phyloP scores from a whole-genome alignment of 2,888 invertebrate genomes.

The Andrena praecox region DNA sequence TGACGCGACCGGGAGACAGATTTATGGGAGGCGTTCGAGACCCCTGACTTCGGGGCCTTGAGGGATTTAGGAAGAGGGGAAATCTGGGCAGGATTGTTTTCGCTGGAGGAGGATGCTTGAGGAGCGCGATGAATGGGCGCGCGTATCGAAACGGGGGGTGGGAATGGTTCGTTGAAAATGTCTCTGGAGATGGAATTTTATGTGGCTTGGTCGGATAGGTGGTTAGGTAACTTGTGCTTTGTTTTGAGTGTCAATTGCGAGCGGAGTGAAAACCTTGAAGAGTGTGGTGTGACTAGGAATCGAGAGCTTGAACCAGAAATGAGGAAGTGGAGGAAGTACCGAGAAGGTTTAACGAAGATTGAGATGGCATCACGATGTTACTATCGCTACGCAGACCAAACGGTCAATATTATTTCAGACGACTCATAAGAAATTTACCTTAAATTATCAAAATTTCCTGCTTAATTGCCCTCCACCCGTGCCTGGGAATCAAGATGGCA shows the following conservation, averaged over 20 bases:
- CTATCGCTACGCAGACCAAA: slow-evolving; percentile 36
- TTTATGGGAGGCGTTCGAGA: slow-evolving; percentile 10
- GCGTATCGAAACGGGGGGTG: no score
- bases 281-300: no score
- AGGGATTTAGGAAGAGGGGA: neutral
- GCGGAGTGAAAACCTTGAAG: no score
- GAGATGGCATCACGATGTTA: neutral
- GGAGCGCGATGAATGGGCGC: neutral
- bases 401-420: slow-evolving; percentile 78
- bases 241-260: neutral
- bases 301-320: neutral
- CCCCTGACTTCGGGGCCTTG: neutral
- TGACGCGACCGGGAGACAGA: slow-evolving; percentile 6
- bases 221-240: neutral
- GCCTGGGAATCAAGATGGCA: slow-evolving; percentile 47
- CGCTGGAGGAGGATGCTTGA: neutral
- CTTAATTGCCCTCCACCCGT: slow-evolving; percentile 35
- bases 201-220: no score
- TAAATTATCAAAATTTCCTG: slow-evolving; percentile 83
- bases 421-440: slow-evolving; percentile 80
- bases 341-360: neutral
- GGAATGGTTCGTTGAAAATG: no score
- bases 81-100: neutral
- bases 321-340: neutral
- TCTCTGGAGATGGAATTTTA: no score